A percentile compares a stretch with the other conserved stretches of the same genome.
These are phyloP conservation scores for Numenius phaeopus DNA, from an alignment of 2,797 vertebrate genomes.

Conservation along the genomic window DNA sequence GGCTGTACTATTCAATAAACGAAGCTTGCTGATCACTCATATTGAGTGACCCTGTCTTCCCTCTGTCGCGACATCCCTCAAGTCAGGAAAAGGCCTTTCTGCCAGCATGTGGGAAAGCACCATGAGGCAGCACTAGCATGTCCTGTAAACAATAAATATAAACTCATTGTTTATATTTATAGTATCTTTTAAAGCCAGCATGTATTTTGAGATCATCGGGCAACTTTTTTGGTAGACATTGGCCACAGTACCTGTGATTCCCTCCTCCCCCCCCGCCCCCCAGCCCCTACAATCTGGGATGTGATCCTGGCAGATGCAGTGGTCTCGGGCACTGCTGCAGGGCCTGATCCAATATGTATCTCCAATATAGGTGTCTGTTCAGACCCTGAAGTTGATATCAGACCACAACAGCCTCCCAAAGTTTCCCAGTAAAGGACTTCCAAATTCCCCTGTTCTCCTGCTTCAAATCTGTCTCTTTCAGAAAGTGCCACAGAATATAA, in stretches of 20 bases:
- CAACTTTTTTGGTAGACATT: not conserved
- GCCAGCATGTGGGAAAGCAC: not conserved
- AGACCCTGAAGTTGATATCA: not conserved
- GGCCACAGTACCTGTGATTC: not conserved
- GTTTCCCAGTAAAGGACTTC: not conserved
- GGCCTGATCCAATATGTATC: not conserved
- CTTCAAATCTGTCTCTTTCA: not conserved
- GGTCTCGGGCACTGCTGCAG: not conserved
- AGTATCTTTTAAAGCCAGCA: not conserved
- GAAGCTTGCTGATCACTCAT: too few relatives aligned
- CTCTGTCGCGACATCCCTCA: too few relatives aligned
- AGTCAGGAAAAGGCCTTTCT: not conserved
- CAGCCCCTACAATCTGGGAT: fast-evolving
- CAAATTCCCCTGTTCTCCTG: not conserved
- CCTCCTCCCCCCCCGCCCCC: fast-evolving
- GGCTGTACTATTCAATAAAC: too few relatives aligned
- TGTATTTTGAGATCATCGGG: fast-evolving
- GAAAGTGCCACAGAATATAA: not conserved
- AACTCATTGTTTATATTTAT: not conserved
- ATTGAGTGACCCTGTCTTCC: too few relatives aligned
- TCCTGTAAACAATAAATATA: not conserved
- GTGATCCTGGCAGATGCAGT: fast-evolving
- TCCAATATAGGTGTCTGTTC: not conserved
- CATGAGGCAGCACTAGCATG: not conserved
- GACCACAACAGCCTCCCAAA: not conserved